Evolutionary conservation across 2,888 invertebrate species (phyloP), one percentile per base, ranked within the genome.

Genomic region (Chymomyza caudatula): DNA sequence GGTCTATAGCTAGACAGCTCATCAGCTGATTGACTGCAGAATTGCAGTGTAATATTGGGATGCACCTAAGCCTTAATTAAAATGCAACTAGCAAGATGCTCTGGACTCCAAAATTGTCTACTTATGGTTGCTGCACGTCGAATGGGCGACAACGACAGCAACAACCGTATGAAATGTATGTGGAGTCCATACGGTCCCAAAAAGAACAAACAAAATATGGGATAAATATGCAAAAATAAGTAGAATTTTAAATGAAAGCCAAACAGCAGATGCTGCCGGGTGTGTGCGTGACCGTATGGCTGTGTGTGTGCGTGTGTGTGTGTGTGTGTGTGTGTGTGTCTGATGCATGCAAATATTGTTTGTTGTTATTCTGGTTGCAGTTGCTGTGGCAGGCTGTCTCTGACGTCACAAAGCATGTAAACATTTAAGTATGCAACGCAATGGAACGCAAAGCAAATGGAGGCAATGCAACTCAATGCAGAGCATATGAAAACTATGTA

Each of bases 231-330:
- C 81, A 78, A 71, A 60, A 76, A 78, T 80, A 80, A 63, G 73
- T 61, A 69, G 78, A 78, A 84, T 78, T 78, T 84, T 73, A 86
- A 82, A 86, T 86, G 76, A 74, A 84, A 71, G 74, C 69, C 79
- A 69, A 85, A 77, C 72, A 84, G 67, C 60, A 54, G 29, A 6
- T 37, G 23, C 55, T 29, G 53, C 15, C 56, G 13, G 53, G n/a
- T 44, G 44, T 49, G 23, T 22, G 60, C 44, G 60, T 54, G 53
- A n/a, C n/a, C n/a, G n/a, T 49, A 64, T 61, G 60, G 43, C 15
- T 57, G 13, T 57, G n/a, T 44, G 44, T 49, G 23, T 22, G 60
- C 44, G 60, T 54, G 53, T 51, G 56, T 60, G 56, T 55, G 29
- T 55, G 25, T 53, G 56, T 67, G 64, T 57, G 59, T 6, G 13